Evolutionary conservation across 2,113 vertebrate species (phyloP), one percentile per base, ranked within the genome.

Genomic region (Xiphophorus maculatus): DNA sequence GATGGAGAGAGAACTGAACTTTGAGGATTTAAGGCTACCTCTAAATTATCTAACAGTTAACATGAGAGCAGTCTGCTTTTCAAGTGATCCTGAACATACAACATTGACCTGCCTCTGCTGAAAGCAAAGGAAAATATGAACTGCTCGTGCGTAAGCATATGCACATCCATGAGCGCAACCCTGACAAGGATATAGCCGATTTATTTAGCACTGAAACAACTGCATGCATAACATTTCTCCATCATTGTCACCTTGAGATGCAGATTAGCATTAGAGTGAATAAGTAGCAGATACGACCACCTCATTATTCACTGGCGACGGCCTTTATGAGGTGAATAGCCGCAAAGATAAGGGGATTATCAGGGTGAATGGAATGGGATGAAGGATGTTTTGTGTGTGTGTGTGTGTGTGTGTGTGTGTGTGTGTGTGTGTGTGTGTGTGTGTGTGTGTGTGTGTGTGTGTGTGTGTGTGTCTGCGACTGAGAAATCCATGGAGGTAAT

Each of bases 281-380:
- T 58, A 73, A 83, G 67, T 42, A 77, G 77, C 32, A 73, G 87
- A 84, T 80, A 79, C 15, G 11, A 63, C 63, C 80, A 73, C 86
- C 81, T 91, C 84, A 79, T 91, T 90, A 91, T 91, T 89, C 88
- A 89, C 68, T 61, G 71, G 73, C 70, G 63, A 10, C 58, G 64
- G 80, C 78, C 82, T 82, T 77, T 73, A 85, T 71, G 72, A 81
- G 84, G 33, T 84, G 85, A 90, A 90, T 88, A 87, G 81, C 85
- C 54, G 73, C 76, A 84, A 80, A 84, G 85, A 92, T 90, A 90
- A 90, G 84, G 91, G 87, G 85, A 91, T 91, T 90, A 91, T 75
- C 71, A 60, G 87, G 80, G 65, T 81, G 85, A 77, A 87, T 62
- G 67, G 73, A 74, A 90, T 78, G 69, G 85, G 81, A 75, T 80